phyloP scores from a whole-genome alignment of 92 coral and sea anemone genomes.

The Epizoanthus ramosus region DNA sequence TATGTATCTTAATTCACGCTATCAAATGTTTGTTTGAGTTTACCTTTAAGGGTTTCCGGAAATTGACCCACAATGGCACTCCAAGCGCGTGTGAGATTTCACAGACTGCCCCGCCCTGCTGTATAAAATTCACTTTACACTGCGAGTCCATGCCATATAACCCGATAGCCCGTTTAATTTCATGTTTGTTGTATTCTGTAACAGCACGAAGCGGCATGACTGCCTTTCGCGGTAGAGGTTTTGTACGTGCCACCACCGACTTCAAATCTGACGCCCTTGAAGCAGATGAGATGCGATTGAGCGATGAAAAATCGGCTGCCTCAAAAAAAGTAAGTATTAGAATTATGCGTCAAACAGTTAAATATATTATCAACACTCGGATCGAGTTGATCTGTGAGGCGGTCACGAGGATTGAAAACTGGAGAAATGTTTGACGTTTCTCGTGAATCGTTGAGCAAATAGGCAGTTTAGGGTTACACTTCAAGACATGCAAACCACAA shows the following conservation, averaged over 20 bases:
- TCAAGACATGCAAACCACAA: background rate
- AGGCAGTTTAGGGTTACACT: background rate
- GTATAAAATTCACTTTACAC: slow-evolving; percentile 10
- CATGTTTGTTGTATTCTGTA: slow-evolving; percentile 14
- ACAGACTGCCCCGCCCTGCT: slow-evolving; percentile 36
- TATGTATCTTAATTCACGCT: background rate
- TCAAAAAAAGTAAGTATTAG: slow-evolving; percentile 67
- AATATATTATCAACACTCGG: slow-evolving; percentile 23
- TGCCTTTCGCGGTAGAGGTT: slow-evolving; percentile 2
- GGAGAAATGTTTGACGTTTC: background rate
- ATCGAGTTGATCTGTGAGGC: slow-evolving; percentile 3
- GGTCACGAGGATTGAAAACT: background rate
- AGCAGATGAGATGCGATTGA: slow-evolving; percentile 70
- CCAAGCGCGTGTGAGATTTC: slow-evolving; percentile 8
- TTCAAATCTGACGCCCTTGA: slow-evolving; percentile 39
- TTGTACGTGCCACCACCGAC: background rate
- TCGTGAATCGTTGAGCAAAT: slow-evolving; percentile 18
- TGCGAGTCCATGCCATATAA: slow-evolving; percentile 15
- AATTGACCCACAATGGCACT: slow-evolving; percentile 3
- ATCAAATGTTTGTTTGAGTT: slow-evolving; percentile 18
- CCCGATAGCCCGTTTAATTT: slow-evolving; percentile 19
- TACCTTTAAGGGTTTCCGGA: slow-evolving; percentile 34
- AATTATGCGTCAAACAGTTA: background rate
- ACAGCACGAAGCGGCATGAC: slow-evolving; percentile 21
- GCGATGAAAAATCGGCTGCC: slow-evolving; percentile 69